Conservation (phyloP, 2,888 invertebrate species). For the Nomada ferruginata region DNA sequence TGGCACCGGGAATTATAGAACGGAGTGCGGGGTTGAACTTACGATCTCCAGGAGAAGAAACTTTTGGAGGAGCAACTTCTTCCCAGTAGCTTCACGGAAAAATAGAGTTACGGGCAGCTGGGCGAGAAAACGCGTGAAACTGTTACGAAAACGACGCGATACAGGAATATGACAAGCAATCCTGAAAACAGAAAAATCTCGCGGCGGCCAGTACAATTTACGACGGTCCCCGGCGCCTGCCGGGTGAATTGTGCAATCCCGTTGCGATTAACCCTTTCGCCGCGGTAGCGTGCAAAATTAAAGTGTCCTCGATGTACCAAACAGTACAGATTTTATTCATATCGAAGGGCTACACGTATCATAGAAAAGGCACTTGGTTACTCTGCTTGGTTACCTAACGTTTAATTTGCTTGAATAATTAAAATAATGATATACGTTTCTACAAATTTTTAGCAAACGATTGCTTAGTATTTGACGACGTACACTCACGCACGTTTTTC, state of each 20-base stretch:
- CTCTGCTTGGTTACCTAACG: no score
- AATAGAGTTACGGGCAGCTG: neutral
- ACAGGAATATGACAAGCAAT: neutral
- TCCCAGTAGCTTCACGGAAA: neutral
- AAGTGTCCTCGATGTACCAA: no score
- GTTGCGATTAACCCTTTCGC: slow-evolving; percentile 10
- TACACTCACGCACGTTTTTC: no score
- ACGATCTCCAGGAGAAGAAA: neutral
- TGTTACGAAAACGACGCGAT: neutral
- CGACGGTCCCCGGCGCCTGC: neutral
- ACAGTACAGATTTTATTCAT: no score
- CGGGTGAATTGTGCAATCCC: slow-evolving; percentile 7
- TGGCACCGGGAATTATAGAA: neutral
- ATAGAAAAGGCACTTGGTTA: no score
- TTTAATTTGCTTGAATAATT: no score
- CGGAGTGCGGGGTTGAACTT: neutral
- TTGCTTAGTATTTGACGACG: no score
- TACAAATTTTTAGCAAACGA: no score
- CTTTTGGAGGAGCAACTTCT: neutral
- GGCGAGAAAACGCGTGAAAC: neutral
- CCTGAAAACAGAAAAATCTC: no score
- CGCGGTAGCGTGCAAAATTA: no score
- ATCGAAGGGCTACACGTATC: no score
- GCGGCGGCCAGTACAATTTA: neutral
- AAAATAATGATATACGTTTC: no score